Conservation (phyloP, 1,140 invertebrate species). For the Saxidomus purpurata region DNA sequence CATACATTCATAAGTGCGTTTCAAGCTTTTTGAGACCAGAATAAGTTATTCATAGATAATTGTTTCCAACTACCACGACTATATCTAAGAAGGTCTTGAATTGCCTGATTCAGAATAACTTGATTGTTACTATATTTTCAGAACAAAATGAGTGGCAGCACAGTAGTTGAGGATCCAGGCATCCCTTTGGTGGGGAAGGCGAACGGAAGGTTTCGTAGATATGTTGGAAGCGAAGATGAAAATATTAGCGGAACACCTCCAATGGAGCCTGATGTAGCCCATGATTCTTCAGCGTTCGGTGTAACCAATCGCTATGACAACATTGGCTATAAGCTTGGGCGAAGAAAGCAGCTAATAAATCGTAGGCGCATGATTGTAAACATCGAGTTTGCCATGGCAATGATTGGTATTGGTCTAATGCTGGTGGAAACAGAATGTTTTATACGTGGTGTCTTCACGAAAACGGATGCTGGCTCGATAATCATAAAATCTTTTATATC, state of each 20-base stretch:
- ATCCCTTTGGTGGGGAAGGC: slow-evolving; percentile 75
- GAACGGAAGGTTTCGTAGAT: slow-evolving; percentile 74
- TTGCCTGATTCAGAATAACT: no score
- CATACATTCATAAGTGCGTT: no score
- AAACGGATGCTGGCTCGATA: slow-evolving; percentile 71
- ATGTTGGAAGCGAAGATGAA: slow-evolving; percentile 69
- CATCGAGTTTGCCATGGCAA: slow-evolving; percentile 77
- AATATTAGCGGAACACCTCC: background rate
- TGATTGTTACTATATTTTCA: no score
- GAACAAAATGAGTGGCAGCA: slow-evolving; percentile 74
- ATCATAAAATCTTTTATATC: slow-evolving; percentile 89
- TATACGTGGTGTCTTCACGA: slow-evolving; percentile 71
- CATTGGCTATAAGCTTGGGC: slow-evolving; percentile 81
- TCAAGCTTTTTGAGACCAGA: no score
- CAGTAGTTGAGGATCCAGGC: slow-evolving; percentile 75
- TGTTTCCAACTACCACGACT: no score
- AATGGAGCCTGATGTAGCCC: background rate
- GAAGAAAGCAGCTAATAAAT: slow-evolving; percentile 79
- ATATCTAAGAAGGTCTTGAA: no score
- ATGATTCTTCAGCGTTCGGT: slow-evolving; percentile 20
- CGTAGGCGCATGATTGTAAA: slow-evolving; percentile 78
- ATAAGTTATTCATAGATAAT: no score
- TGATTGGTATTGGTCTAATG: slow-evolving; percentile 84
- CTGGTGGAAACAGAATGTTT: slow-evolving; percentile 83
- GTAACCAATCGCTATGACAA: slow-evolving; percentile 74